A percentile compares a stretch with the other conserved stretches of the same genome.
Conservation (phyloP, 2,797 vertebrate species). For the Sylvilagus floridanus region DNA sequence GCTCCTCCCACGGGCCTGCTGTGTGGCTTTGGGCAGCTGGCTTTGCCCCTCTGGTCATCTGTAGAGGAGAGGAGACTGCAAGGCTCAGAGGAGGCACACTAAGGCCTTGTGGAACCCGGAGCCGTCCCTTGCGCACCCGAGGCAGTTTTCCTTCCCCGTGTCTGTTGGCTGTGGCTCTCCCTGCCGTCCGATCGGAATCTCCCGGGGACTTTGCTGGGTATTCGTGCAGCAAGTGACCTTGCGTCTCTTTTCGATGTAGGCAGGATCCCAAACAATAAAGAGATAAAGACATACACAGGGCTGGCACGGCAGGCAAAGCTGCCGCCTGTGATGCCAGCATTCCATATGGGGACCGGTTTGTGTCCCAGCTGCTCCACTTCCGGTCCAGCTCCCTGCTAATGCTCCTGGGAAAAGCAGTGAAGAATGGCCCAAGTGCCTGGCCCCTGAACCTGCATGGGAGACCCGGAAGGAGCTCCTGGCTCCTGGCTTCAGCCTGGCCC, state of each 20-base stretch:
- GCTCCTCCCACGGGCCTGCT: not conserved
- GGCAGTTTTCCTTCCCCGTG: not conserved
- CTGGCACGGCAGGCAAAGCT: too few species aligned
- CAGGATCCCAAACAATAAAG: conserved; percentile 61
- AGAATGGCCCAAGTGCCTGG: too few species aligned
- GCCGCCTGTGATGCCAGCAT: too few species aligned
- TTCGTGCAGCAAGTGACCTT: conserved; percentile 47
- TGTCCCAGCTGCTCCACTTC: too few species aligned
- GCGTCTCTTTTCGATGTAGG: not conserved
- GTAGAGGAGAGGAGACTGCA: not conserved
- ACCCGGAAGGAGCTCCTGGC: too few species aligned
- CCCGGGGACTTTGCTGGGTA: not conserved
- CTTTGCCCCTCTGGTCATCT: conserved; percentile 15
- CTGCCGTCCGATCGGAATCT: not conserved
- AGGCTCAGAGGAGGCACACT: not conserved
- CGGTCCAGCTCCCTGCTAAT: too few species aligned
- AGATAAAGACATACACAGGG: not conserved
- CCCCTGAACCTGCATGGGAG: too few species aligned
- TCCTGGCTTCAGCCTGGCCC: too few species aligned
- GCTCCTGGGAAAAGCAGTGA: too few species aligned
- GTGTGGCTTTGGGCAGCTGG: not conserved
- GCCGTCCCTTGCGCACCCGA: accelerated
- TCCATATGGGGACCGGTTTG: too few species aligned
- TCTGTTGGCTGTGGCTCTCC: not conserved
- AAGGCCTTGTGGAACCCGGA: not conserved